Base-by-base conservation (phyloP, 2,113 vertebrate genomes). In the Xerus inauris region DNA sequence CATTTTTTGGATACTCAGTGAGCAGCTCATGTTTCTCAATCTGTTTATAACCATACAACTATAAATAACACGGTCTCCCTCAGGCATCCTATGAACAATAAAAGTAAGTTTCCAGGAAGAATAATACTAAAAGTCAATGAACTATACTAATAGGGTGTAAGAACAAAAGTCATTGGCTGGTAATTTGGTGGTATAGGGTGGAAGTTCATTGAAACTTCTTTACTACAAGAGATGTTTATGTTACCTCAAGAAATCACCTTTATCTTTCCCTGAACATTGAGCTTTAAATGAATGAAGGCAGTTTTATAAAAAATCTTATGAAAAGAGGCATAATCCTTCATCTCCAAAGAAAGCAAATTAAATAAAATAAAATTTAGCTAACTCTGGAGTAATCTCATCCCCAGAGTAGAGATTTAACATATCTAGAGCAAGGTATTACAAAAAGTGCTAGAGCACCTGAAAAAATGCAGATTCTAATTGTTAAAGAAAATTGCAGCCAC, bases 41-140 rank as follows among this genome's bases (percentile, higher is more conserved):
- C 86, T 97, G 94, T 88, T 96, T 94, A 72, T 95, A 86, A 94
- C 71, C 13, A 69, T 42, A 59, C 17, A 62, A 35, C 79, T 87
- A 95, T 97, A 87, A 96, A 95, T 93, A 96, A 95, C 26, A 12
- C 32, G 22, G n/a, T 89, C 79, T 89, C 97, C 93, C 71, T 94
- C 64, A 47, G 96, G 97, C 93, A 9, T 67, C 75, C 45, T 91
- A 51, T 83, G 57, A 89, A 96, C 71, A 89, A 97, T 97, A 89
- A 89, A 97, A 82, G 64, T 54, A 98, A 71, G 24, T 94, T 97
- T 91, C 83, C 22, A 87, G 93, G 30, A 85, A 94, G 93, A 97
- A 82, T 83, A 94, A 32, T 87, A 93, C 62, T 97, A 96, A 96
- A 97, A 93, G 45, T 86, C 83, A 67, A 76, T 79, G 86, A 95